phyloP scores from a whole-genome alignment of 2,797 vertebrate genomes.

The Chrosomus eos region DNA sequence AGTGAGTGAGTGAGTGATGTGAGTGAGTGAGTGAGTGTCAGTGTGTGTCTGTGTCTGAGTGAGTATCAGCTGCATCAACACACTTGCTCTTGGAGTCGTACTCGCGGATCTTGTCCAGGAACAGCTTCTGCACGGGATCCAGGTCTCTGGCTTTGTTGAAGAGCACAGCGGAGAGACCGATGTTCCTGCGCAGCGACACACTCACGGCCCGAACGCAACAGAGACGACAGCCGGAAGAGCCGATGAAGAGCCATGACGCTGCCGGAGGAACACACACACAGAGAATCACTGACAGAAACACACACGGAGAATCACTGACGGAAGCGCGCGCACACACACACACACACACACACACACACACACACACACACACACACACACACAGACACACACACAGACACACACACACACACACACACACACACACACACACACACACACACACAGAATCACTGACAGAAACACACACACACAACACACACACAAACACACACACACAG shows the following conservation, averaged over 20 bases:
- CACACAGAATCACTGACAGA: neutral
- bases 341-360: no score
- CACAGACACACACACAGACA: neutral
- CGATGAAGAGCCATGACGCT: slow-evolving; percentile 84
- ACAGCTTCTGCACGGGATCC: slow-evolving; percentile 96
- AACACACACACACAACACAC: no score
- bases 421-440: no score
- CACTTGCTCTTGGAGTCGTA: slow-evolving; percentile 93
- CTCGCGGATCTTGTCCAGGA: slow-evolving; percentile 94
- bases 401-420: no score
- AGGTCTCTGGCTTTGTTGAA: slow-evolving; percentile 86
- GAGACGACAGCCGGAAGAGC: slow-evolving; percentile 80
- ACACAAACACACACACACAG: neutral
- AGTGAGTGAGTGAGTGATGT: no score
- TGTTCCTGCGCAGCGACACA: slow-evolving; percentile 84
- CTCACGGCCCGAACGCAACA: slow-evolving; percentile 76
- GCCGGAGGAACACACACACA: neutral
- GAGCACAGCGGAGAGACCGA: slow-evolving; percentile 86
- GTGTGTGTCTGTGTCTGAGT: no score
- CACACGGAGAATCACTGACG: no score
- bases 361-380: no score
- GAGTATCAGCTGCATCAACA: slow-evolving; percentile 52
- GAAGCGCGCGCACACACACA: no score
- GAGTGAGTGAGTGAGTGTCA: no score
- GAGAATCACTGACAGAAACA: no score